Base-by-base conservation (phyloP, 2,888 invertebrate genomes). In the Hypomecis atomaria region DNA sequence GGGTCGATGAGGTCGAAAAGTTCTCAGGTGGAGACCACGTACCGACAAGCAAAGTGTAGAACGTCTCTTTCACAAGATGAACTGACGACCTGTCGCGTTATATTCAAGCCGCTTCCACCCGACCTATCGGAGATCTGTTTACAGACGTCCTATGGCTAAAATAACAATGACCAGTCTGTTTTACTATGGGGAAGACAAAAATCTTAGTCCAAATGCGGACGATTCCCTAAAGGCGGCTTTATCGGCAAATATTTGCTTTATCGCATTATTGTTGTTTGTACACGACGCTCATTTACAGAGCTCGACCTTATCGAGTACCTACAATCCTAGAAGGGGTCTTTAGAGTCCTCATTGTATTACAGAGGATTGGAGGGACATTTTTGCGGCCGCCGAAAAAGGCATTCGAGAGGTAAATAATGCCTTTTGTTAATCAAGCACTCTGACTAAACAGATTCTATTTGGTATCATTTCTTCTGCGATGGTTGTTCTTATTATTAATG, bases 181-280 rank as follows among this genome's bases (percentile, higher is more conserved):
- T 23, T 23, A 23, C 23, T 48, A 57, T 48, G 4, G 59, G 50
- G 64, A 53, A 43, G 56, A 60, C 47, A 56, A 60, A 47, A 65
- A 57, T 53, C 53, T 48, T 58, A 52, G 59, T 42, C 42, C 11
- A 36, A 60, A 52, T 57, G 52, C 47, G 11, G 47, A 43, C 56
- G 34, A 57, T 33, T 57, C 60, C 48, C 65, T 6, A 61, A 44
- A 61, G 75, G 70, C 72, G 72, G 66, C 66, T 77, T 73, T 75
- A 76, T 78, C 69, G 71, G 64, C 72, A 71, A 67, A 72, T 73
- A 71, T 79, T 77, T 76, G 75, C 69, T 74, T 76, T 76, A 76
- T 76, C 70, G 69, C 77, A 67, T 77, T 78, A 79, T 81, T 79
- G 76, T 77, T 79, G 77, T 81, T 76, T 81, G 65, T 57, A 42